A percentile compares a stretch with the other conserved stretches of the same genome.
These are phyloP conservation scores for Invenusta paracnida DNA, from an alignment of 2,888 invertebrate species.

Conservation along the genomic window DNA sequence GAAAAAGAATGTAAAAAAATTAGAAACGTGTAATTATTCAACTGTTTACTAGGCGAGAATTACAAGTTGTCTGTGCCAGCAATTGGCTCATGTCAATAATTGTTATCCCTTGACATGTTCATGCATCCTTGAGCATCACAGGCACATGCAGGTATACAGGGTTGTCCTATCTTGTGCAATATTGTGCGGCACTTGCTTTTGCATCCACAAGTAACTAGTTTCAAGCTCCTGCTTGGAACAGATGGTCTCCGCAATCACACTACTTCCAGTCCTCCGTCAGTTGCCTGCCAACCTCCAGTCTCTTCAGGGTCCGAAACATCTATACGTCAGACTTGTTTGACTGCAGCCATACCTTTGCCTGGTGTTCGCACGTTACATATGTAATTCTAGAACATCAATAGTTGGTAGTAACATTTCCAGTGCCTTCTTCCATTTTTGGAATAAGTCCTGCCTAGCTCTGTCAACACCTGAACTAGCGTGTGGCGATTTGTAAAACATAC, in stretches of 20 bases:
- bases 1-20: too few relatives aligned
- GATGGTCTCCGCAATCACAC: conserved; percentile 43
- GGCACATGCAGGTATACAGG: neutral
- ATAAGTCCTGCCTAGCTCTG: conserved; percentile 25
- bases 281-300: conserved; percentile 17
- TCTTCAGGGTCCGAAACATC: conserved; percentile 28
- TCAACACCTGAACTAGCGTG: conserved; percentile 35
- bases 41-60: too few relatives aligned
- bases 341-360: conserved; percentile 44
- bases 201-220: conserved; percentile 26
- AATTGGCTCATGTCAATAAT: neutral
- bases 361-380: conserved; percentile 41
- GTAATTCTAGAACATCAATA: conserved; percentile 43
- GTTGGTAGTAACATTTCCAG: conserved; percentile 43
- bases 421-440: conserved; percentile 40
- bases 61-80: too few relatives aligned
- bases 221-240: conserved; percentile 39
- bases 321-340: conserved; percentile 30
- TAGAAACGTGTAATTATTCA: too few relatives aligned
- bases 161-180: neutral
- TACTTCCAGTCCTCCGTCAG: conserved; percentile 30
- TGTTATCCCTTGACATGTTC: neutral
- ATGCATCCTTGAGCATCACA: neutral
- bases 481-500: conserved; percentile 36
- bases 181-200: conserved; percentile 5